Percentiles rank a stretch among this genome's conserved stretches.
Evolutionary conservation across 2,888 invertebrate genomes (phyloP).

Genomic region (Clepsis dumicolana): DNA sequence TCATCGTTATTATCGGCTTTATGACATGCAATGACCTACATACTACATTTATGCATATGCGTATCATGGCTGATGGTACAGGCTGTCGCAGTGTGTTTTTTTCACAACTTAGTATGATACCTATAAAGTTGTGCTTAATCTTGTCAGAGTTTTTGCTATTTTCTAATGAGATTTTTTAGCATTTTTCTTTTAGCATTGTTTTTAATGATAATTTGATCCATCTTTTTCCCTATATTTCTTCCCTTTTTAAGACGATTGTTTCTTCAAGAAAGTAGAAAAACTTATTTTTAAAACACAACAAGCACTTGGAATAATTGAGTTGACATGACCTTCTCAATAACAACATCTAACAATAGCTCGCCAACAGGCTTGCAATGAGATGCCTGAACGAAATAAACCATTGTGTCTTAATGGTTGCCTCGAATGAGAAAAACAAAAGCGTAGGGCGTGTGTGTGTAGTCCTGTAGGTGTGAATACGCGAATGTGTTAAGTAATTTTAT

Average conservation of each 20-base stretch:
- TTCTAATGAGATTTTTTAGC: no score
- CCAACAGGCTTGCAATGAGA: constrained; percentile 12
- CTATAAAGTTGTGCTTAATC: no score
- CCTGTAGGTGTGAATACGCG: constrained; percentile 31
- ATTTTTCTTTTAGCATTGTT: no score
- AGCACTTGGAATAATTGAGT: constrained; percentile 3
- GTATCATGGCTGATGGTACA: not conserved
- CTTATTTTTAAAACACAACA: not conserved
- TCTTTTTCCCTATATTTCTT: not conserved
- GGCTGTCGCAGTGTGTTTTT: not conserved
- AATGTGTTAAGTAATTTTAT: constrained; percentile 28
- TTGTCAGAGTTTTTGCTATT: no score
- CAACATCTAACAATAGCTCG: constrained; percentile 9
- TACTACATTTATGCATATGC: not conserved
- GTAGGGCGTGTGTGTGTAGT: constrained; percentile 13
- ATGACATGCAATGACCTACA: constrained; percentile 13
- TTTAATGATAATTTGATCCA: no score
- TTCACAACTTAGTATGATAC: not conserved
- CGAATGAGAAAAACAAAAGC: constrained; percentile 21
- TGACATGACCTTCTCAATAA: constrained; percentile 11
- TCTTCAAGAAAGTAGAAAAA: not conserved
- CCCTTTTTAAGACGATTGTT: not conserved
- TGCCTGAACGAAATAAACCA: constrained; percentile 15
- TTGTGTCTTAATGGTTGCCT: constrained; percentile 16
- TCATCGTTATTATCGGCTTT: constrained; percentile 20